Evolutionary conservation across 2,888 invertebrate species (phyloP).

Genomic region (Tenodera sinensis): DNA sequence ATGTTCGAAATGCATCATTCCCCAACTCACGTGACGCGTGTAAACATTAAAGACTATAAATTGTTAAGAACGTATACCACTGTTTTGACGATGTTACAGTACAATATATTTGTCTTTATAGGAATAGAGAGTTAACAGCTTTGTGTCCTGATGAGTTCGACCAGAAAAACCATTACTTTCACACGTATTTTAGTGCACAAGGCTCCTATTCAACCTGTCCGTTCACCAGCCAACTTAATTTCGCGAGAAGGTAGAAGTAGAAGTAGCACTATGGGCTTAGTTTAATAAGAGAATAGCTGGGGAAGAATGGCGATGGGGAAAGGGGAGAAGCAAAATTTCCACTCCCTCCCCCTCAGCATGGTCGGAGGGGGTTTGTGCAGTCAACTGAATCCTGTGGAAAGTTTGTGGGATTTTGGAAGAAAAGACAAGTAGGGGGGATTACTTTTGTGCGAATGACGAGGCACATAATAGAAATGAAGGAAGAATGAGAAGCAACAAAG

Average conservation of each 20-base stretch:
- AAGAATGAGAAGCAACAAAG: not conserved
- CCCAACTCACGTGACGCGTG: too few relatives aligned
- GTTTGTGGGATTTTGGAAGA: not conserved
- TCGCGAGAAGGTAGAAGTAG: not conserved
- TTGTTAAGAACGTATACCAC: too few relatives aligned
- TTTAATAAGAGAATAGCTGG: not conserved
- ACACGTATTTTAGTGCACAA: not conserved
- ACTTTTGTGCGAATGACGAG: not conserved
- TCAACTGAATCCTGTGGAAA: constrained; percentile 5
- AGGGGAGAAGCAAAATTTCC: not conserved
- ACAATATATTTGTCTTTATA: too few relatives aligned
- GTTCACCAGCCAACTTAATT: not conserved
- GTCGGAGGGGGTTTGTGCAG: not conserved
- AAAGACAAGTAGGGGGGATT: not conserved
- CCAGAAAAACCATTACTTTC: not conserved
- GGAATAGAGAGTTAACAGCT: too few relatives aligned
- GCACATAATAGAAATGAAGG: not conserved
- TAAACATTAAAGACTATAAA: too few relatives aligned
- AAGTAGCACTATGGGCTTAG: not conserved
- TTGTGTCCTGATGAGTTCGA: not conserved
- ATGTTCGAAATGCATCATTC: too few relatives aligned
- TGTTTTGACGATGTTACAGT: too few relatives aligned
- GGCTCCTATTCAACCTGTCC: not conserved
- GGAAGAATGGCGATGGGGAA: not conserved
- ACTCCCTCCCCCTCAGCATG: not conserved